A percentile compares a stretch with the other conserved stretches of the same genome.
Conservation (phyloP, 2,797 vertebrate species). For the Danio tinwini region DNA sequence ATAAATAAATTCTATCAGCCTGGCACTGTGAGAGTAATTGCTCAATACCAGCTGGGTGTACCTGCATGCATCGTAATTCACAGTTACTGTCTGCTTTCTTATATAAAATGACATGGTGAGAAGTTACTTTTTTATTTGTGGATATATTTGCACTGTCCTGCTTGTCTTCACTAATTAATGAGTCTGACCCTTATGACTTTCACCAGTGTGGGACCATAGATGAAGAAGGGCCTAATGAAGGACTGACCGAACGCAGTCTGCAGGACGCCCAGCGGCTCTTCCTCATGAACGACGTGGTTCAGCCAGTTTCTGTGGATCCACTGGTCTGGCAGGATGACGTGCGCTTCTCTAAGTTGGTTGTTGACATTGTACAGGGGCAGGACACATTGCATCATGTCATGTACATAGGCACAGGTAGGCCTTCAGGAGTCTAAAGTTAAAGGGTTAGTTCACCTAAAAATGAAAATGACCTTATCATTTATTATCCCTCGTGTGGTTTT, state of each 20-base stretch:
- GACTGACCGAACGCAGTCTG: constrained; percentile 94
- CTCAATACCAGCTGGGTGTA: constrained; percentile 32
- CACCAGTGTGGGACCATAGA: constrained; percentile 89
- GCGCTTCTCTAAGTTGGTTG: constrained; percentile 93
- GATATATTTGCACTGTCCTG: not conserved
- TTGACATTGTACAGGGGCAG: constrained; percentile 96
- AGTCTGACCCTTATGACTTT: not conserved
- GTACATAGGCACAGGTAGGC: constrained; percentile 94
- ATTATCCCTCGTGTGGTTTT: no score
- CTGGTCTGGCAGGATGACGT: constrained; percentile 94
- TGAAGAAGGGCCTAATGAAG: constrained; percentile 91
- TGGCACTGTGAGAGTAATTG: constrained; percentile 34
- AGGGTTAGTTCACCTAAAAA: no score
- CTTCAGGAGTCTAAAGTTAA: constrained; percentile 4
- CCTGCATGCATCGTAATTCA: constrained; percentile 43
- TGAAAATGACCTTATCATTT: no score
- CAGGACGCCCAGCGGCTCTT: constrained; percentile 96
- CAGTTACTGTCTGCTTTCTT: constrained; percentile 20
- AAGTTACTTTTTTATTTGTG: not conserved
- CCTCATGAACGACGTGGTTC: constrained; percentile 97
- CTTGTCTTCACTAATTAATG: constrained; percentile 14
- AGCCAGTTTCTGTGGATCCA: constrained; percentile 92
- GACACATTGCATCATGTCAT: constrained; percentile 96
- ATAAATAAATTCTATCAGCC: constrained; percentile 23
- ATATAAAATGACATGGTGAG: constrained; percentile 20